A percentile compares a stretch with the other conserved stretches of the same genome.
Conservation (phyloP, 2,797 vertebrate genomes). For the Pachyuromys duprasi region DNA sequence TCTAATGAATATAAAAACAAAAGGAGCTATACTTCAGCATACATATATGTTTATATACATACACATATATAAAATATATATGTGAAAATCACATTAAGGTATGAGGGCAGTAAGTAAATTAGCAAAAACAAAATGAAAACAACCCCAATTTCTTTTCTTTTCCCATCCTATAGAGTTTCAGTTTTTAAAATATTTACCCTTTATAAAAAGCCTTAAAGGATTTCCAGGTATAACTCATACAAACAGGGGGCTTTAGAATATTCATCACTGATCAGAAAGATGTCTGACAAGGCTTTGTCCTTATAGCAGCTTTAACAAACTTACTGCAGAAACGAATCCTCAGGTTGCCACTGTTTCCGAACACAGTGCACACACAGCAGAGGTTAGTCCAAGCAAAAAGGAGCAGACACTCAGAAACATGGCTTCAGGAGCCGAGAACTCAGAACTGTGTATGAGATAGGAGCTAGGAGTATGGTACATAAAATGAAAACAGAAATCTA, state of each 20-base stretch:
- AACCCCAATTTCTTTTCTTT: conserved; percentile 42
- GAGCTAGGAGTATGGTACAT: conserved; percentile 82
- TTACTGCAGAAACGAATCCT: conserved; percentile 81
- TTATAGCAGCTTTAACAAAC: conserved; percentile 87
- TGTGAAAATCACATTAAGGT: conserved; percentile 88
- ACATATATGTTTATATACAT: conserved; percentile 83
- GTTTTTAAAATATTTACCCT: conserved; percentile 75
- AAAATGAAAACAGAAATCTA: conserved; percentile 74
- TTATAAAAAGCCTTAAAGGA: conserved; percentile 72
- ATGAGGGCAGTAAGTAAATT: conserved; percentile 88
- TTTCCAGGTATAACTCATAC: conserved; percentile 69
- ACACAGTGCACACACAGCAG: conserved; percentile 78
- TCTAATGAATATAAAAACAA: conserved; percentile 92
- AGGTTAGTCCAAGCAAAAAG: conserved; percentile 62
- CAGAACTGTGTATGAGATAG: conserved; percentile 82
- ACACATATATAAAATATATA: conserved; percentile 74
- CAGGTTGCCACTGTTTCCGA: conserved; percentile 81
- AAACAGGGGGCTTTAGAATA: conserved; percentile 78
- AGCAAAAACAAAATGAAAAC: conserved; percentile 70
- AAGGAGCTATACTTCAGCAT: conserved; percentile 87
- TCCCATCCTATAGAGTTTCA: conserved; percentile 76
- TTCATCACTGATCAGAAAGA: conserved; percentile 81
- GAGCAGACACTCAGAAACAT: conserved; percentile 68
- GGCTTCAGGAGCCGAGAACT: conserved; percentile 79
- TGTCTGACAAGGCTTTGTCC: conserved; percentile 84